These are phyloP conservation scores for Tetragonisca angustula DNA, from an alignment of 2,888 invertebrate genomes.

Conservation along the genomic window DNA sequence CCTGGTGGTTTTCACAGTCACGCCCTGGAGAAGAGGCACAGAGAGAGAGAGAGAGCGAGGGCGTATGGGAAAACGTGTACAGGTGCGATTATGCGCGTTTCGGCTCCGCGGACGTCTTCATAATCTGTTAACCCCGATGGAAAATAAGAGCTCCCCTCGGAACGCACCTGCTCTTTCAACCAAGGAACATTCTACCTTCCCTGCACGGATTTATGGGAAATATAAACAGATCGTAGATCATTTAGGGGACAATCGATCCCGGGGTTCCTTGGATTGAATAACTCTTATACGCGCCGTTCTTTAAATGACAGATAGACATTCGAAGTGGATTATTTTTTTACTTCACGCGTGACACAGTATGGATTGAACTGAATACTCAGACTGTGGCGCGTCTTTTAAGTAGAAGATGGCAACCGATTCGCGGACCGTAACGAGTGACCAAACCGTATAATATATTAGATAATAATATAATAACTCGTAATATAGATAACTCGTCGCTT, in stretches of 20 bases:
- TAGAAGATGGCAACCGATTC: background rate
- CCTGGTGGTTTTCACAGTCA: slow-evolving; percentile 82
- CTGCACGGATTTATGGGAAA: slow-evolving; percentile 51
- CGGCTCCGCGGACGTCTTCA: slow-evolving; percentile 77
- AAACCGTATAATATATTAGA: too few species aligned
- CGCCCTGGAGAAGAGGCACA: slow-evolving; percentile 75
- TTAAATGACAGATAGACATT: background rate
- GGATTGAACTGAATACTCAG: too few species aligned
- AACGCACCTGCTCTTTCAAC: slow-evolving; percentile 13
- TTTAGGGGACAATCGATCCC: background rate
- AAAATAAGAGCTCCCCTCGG: slow-evolving; percentile 60
- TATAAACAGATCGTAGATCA: slow-evolving; percentile 64
- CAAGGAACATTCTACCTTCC: slow-evolving; percentile 26
- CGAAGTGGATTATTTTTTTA: background rate
- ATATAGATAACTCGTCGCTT: too few species aligned
- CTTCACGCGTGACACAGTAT: background rate
- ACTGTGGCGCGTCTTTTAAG: background rate
- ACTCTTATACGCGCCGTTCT: background rate
- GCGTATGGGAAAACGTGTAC: slow-evolving; percentile 78
- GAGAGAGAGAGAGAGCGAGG: slow-evolving; percentile 48
- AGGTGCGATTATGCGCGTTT: slow-evolving; percentile 78
- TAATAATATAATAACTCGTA: too few species aligned
- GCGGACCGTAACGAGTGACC: too few species aligned
- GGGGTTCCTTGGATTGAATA: slow-evolving; percentile 2
- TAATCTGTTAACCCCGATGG: slow-evolving; percentile 78